Percentiles rank a stretch among this genome's conserved stretches.
These are phyloP conservation scores for Drosophila paranaensis DNA, from an alignment of 2,888 invertebrate genomes.

Conservation along the genomic window DNA sequence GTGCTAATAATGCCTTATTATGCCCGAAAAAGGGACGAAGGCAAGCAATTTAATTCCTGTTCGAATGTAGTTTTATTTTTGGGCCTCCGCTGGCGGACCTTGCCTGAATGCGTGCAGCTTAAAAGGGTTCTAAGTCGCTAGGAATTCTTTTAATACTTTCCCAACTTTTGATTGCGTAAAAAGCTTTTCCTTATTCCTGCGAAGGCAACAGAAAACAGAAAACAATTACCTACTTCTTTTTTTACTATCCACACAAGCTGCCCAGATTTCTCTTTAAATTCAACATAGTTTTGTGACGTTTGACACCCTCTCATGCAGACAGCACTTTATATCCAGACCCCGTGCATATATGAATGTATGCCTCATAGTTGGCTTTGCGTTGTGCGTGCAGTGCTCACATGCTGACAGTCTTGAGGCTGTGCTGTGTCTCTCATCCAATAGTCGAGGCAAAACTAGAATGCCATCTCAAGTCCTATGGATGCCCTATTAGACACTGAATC, in stretches of 20 bases:
- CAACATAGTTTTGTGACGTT: constrained; percentile 1
- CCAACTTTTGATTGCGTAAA: constrained; percentile 31
- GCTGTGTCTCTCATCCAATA: constrained; percentile 39
- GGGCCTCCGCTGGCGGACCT: constrained; percentile 5
- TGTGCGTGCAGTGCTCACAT: constrained; percentile 18
- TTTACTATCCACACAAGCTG: background rate
- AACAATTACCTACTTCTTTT: background rate
- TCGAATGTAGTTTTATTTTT: constrained; percentile 50
- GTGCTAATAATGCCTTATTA: constrained; percentile 60
- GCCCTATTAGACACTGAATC: background rate
- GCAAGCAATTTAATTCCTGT: constrained; percentile 50
- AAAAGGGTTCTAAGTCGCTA: constrained; percentile 36
- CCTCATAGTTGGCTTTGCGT: constrained; percentile 36
- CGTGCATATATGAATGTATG: constrained; percentile 30
- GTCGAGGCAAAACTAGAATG: constrained; percentile 41
- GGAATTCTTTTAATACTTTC: constrained; percentile 24
- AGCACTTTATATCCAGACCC: background rate
- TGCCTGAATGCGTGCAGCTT: background rate
- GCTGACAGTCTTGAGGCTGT: constrained; percentile 37
- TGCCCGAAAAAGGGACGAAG: constrained; percentile 28
- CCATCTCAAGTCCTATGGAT: background rate
- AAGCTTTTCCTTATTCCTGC: constrained; percentile 2
- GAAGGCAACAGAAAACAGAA: background rate
- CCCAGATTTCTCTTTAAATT: constrained; percentile 16
- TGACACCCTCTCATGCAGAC: background rate